Evolutionary conservation across 2,888 invertebrate species (phyloP), one percentile per base, ranked within the genome.

Genomic region (Epiblema foenella): DNA sequence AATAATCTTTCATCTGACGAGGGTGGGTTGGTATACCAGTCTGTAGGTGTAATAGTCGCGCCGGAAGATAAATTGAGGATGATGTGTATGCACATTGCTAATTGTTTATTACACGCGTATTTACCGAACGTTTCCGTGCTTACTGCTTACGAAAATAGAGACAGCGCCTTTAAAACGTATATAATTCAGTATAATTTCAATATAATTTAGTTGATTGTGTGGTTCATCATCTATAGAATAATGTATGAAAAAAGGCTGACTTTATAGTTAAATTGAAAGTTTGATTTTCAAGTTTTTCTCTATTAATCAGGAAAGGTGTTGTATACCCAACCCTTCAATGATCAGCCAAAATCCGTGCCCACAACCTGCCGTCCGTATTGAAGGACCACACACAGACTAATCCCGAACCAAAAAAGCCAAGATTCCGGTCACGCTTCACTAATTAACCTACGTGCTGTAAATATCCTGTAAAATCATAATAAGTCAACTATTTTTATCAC

Each of bases 331-430:
- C 52, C 39, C 39, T 54, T 64, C 8, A 51, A 64, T 64, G 39
- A 54, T 10, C 52, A 10, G 15, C 24, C 18, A 51, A 52, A 37
- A 20, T 4, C n/a, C 42, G 10, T 18, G n/a, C 24, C 1, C n/a
- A 64, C 39, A 24, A 62, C 33, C 39, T 69, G 42, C 33, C 52
- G 52, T 66, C 33, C 52, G 52, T 66, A 18, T 33, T 54, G 17
- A 70, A 77, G 79, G 88, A 88, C 88, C 88, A 90, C 89, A 89
- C 89, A 86, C 74, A 73, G 80, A 73, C 77, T 68, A 77, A 86
- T 84, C 82, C 76, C 76, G 77, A 72, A 76, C 79, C 81, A 75
- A 69, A 79, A 82, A 82, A 79, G 81, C 49, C 46, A 66, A 60
- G 52, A 82, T 73, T 67, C 66, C 63, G 17, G 65, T 73, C 73